Conservation (phyloP, 2,888 invertebrate genomes). For the Orthosia gracilis region DNA sequence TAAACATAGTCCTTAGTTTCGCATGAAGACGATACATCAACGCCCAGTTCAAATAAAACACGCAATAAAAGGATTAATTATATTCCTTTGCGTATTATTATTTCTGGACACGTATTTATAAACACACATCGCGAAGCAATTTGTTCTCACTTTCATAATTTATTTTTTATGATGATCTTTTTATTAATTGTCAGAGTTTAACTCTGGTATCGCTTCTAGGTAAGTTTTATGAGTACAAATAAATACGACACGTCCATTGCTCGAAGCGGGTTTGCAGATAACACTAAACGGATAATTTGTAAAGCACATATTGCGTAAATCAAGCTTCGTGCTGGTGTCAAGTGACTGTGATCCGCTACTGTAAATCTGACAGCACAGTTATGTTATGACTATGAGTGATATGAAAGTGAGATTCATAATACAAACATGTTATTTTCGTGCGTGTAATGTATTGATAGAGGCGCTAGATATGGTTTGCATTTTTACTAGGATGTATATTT, state of each 20-base stretch:
- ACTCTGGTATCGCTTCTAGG: constrained; percentile 71
- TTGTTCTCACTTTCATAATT: constrained; percentile 27
- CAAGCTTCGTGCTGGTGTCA: constrained; percentile 79
- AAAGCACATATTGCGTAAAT: constrained; percentile 84
- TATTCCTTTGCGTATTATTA: constrained; percentile 34
- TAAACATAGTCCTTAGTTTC: constrained; percentile 11
- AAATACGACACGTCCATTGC: constrained; percentile 74
- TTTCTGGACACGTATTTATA: constrained; percentile 40
- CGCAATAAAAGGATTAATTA: constrained; percentile 28
- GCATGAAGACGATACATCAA: constrained; percentile 6
- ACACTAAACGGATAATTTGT: constrained; percentile 88
- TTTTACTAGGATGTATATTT: constrained; percentile 21
- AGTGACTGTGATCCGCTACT: constrained; percentile 78
- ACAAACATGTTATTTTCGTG: constrained; percentile 66
- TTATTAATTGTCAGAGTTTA: constrained; percentile 38
- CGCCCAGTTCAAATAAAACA: constrained; percentile 36
- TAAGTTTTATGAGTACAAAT: constrained; percentile 66
- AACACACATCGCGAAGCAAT: constrained; percentile 38
- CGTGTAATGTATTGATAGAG: constrained; percentile 55
- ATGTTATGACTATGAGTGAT: constrained; percentile 71
- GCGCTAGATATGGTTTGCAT: constrained; percentile 48
- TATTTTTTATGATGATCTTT: constrained; percentile 39
- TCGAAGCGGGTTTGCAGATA: constrained; percentile 80
- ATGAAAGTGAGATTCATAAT: constrained; percentile 75
- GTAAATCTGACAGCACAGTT: constrained; percentile 74